Conservation (phyloP, 1,140 invertebrate genomes). For the Caenorhabditis inopinata region DNA sequence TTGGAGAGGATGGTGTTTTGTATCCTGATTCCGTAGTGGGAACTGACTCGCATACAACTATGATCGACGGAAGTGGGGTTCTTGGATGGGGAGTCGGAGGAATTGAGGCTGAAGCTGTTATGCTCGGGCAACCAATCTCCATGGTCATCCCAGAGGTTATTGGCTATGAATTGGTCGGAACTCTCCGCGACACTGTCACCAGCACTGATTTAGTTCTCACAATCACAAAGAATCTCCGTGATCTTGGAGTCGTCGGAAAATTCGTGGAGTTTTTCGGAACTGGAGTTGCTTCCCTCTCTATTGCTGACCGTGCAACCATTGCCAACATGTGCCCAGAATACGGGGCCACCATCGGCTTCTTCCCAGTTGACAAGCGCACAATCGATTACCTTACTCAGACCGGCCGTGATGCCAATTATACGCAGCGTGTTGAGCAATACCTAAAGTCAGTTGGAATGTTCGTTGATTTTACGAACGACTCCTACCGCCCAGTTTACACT, state of each 20-base stretch:
- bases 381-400: slow-evolving; percentile 69
- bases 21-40: slow-evolving; percentile 97
- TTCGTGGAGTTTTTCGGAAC: slow-evolving; percentile 98
- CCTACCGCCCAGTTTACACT: slow-evolving; percentile 83
- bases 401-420: slow-evolving; percentile 81
- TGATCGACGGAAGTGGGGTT: slow-evolving; percentile 87
- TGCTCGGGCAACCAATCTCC: slow-evolving; percentile 88
- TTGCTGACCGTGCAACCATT: slow-evolving; percentile 81
- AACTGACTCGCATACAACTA: slow-evolving; percentile 96
- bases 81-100: slow-evolving; percentile 75
- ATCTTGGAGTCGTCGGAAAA: slow-evolving; percentile 92
- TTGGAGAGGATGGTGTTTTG: slow-evolving; percentile 71
- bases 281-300: slow-evolving; percentile 82
- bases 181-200: slow-evolving; percentile 80
- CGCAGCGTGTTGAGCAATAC: slow-evolving; percentile 82
- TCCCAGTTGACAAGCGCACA: slow-evolving; percentile 86
- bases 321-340: slow-evolving; percentile 93
- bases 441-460: slow-evolving; percentile 79
- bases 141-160: slow-evolving; percentile 91
- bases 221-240: slow-evolving; percentile 91
- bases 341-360: slow-evolving; percentile 91
- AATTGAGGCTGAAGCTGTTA: slow-evolving; percentile 73
- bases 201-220: slow-evolving; percentile 96
- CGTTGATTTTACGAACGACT: slow-evolving; percentile 77
- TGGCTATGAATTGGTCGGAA: slow-evolving; percentile 84